phyloP scores from a whole-genome alignment of 2,797 vertebrate genomes.

The Coluber constrictor region DNA sequence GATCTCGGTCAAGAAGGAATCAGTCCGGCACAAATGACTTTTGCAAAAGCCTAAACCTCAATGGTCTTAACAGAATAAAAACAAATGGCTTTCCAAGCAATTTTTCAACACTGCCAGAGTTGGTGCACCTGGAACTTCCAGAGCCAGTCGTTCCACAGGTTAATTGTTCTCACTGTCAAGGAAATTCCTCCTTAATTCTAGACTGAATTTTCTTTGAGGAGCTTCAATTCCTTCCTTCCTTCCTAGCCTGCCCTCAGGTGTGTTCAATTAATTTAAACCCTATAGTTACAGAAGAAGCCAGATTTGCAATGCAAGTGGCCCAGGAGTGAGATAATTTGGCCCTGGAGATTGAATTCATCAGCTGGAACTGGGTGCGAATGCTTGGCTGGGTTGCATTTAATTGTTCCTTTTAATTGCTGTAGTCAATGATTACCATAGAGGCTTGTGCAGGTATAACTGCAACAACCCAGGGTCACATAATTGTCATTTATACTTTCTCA shows the following conservation, averaged over 20 bases:
- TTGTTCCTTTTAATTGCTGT: neutral
- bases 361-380: neutral
- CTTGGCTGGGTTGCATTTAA: neutral
- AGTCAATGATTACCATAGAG: neutral
- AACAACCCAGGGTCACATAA: neutral
- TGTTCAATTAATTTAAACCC: neutral
- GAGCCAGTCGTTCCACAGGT: neutral
- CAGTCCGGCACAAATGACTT: neutral
- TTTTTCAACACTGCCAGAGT: neutral
- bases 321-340: accelerated
- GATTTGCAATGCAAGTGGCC: neutral
- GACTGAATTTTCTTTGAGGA: neutral
- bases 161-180: neutral
- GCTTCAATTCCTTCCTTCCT: neutral
- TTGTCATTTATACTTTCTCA: neutral
- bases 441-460: neutral
- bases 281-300: neutral
- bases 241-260: neutral
- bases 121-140: neutral
- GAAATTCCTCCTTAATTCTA: neutral
- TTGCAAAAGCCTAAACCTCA: neutral
- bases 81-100: neutral
- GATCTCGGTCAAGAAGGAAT: neutral
- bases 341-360: neutral
- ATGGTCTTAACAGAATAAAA: neutral